Conservation (phyloP, 1,140 invertebrate genomes). For the Micrasema longulum region DNA sequence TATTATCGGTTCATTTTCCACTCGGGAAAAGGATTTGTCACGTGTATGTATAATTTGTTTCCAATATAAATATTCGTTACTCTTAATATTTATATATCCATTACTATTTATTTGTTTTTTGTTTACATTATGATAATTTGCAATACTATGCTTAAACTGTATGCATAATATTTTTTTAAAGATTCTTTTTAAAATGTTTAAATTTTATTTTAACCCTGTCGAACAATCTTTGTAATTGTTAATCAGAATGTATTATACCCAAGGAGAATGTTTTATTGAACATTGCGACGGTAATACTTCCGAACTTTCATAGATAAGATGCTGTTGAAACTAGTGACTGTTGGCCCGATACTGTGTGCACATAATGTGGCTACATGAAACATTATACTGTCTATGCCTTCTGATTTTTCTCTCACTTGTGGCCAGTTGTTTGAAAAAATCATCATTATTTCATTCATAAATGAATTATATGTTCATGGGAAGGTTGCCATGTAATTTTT, state of each 20-base stretch:
- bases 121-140: neutral
- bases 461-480: too few relatives aligned
- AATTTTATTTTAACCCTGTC: neutral
- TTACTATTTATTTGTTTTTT: slow-evolving; percentile 15
- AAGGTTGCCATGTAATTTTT: too few relatives aligned
- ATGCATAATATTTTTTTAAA: slow-evolving; percentile 15
- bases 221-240: too few relatives aligned
- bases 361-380: too few relatives aligned
- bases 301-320: neutral
- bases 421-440: too few relatives aligned
- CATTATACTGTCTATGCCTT: too few relatives aligned
- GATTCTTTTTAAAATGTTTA: neutral
- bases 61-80: too few relatives aligned
- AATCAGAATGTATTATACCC: slow-evolving; percentile 1
- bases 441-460: too few relatives aligned
- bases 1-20: slow-evolving; percentile 2
- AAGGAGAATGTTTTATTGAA: slow-evolving; percentile 11
- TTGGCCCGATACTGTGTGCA: too few relatives aligned
- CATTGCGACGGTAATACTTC: slow-evolving; percentile 6
- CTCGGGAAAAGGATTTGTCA: too few relatives aligned
- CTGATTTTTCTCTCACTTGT: too few relatives aligned
- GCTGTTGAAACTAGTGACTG: slow-evolving; percentile 13
- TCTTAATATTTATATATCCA: slow-evolving; percentile 4
- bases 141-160: slow-evolving; percentile 4
- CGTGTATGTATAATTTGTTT: too few relatives aligned